Conservation (phyloP, 1,140 invertebrate species). For the Octopus sinensis region DNA sequence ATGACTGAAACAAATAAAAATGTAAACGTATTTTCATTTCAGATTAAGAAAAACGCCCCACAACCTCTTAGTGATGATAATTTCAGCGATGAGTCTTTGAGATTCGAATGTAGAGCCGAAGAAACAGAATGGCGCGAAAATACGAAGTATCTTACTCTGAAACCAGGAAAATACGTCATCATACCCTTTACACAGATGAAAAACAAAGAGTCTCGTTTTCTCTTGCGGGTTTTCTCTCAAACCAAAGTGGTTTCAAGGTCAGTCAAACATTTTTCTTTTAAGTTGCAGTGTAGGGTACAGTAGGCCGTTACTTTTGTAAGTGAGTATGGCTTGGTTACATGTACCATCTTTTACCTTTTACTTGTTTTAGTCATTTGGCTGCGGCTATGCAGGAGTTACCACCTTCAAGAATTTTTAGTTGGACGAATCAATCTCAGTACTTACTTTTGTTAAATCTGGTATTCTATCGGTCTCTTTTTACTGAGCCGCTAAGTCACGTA, state of each 20-base stretch:
- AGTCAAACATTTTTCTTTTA: background rate
- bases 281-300: no score
- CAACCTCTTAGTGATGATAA: background rate
- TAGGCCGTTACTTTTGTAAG: no score
- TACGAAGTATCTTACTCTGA: background rate
- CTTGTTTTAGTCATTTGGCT: no score
- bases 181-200: background rate
- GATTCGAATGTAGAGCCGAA: background rate
- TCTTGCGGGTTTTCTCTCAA: background rate
- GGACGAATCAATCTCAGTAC: no score
- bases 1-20: no score
- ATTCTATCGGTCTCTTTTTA: no score
- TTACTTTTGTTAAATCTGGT: no score
- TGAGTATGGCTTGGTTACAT: no score
- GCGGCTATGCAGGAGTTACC: no score
- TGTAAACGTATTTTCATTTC: background rate
- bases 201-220: background rate
- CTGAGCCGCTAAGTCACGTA: no score
- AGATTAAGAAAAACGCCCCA: background rate
- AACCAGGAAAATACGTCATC: background rate
- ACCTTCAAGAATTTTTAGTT: no score
- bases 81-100: background rate
- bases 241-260: background rate
- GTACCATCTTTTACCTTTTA: no score
- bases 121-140: constrained; percentile 6